Evolutionary conservation across 2,113 vertebrate genomes (phyloP).

Genomic region (Dasyornis broadbenti): DNA sequence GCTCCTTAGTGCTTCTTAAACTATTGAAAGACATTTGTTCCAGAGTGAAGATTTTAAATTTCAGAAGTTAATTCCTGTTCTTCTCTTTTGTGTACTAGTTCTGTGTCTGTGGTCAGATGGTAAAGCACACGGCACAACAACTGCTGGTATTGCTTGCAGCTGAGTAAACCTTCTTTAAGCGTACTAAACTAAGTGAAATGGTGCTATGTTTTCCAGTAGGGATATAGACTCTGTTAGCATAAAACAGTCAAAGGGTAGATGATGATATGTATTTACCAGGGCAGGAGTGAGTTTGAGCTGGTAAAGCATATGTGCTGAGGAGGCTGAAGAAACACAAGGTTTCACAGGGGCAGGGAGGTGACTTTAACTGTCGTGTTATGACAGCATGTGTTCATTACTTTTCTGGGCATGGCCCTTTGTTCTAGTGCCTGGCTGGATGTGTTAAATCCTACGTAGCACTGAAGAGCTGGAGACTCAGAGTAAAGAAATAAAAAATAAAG

Average conservation of each 20-base stretch:
- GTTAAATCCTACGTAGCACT: conserved; percentile 39
- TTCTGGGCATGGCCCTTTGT: conserved; percentile 54
- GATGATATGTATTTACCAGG: conserved; percentile 2
- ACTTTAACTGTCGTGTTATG: conserved; percentile 41
- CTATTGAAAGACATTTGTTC: not conserved
- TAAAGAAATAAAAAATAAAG: not conserved
- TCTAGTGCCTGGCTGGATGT: conserved; percentile 25
- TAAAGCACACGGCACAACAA: not conserved
- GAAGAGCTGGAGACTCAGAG: not conserved
- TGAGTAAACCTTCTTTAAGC: conserved; percentile 1
- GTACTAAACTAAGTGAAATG: not conserved
- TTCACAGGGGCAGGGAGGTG: conserved; percentile 37
- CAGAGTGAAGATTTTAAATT: not conserved
- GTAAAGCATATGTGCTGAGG: conserved; percentile 57
- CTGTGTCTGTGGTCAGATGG: not conserved
- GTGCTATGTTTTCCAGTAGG: not conserved
- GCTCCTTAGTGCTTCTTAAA: not conserved
- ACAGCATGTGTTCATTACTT: conserved; percentile 42
- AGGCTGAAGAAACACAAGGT: conserved; percentile 47
- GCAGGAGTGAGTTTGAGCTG: conserved; percentile 2
- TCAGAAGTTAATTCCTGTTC: not conserved
- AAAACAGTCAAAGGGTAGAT: conserved; percentile 26
- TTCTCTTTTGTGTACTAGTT: not conserved
- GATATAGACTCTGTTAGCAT: conserved; percentile 23
- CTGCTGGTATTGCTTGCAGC: not conserved